Evolutionary conservation across 2,888 invertebrate genomes (phyloP), one percentile per base, ranked within the genome.

Genomic region (Sipha maydis): DNA sequence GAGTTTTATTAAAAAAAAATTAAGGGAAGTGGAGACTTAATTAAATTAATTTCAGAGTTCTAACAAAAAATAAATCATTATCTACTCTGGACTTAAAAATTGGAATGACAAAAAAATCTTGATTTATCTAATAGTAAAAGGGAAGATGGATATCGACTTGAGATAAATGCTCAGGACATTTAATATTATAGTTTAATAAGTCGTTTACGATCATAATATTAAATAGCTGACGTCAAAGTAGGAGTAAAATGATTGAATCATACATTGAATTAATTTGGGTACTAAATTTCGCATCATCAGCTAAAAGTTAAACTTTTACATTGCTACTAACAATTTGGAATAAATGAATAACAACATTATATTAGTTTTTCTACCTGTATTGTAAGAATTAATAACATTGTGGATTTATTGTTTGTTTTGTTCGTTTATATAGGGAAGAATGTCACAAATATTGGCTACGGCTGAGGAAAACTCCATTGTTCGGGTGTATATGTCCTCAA

Each of bases 401-500:
- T 48, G 38, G 8, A 71, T 31, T 83, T n/a, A 56, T 61, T 78
- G n/a, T n/a, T 48, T 31, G 9, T 54, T 56, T 82, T 71, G 8
- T 61, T 85, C 8, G 19, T 78, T 90, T 92, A 92, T 80, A 11
- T 93, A 97, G 97, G 92, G 96, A 96, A 91, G 93, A 95, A 83
- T 97, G 97, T 91, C 96, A 96, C 91, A 96, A 96, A 91, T 95
- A 97, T 80, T 97, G 97, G 97, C 95, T 96, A 90, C 96, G 96
- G 91, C 93, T 97, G 89, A 95, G 97, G 89, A 93, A 96, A 90
- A 96, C 97, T 41, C 97, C 97, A 0, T 95, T 97, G 94, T 97
- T 97, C 92, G 97, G 97, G 83, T 97, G 97, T 93, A 97, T 97
- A 92, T 97, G 97, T 92, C 97, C 97, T 90, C 96, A 96, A 92